Base-by-base conservation (phyloP, 53 echinoderm and acorn worm genomes). In the Paelopatides confundens region DNA sequence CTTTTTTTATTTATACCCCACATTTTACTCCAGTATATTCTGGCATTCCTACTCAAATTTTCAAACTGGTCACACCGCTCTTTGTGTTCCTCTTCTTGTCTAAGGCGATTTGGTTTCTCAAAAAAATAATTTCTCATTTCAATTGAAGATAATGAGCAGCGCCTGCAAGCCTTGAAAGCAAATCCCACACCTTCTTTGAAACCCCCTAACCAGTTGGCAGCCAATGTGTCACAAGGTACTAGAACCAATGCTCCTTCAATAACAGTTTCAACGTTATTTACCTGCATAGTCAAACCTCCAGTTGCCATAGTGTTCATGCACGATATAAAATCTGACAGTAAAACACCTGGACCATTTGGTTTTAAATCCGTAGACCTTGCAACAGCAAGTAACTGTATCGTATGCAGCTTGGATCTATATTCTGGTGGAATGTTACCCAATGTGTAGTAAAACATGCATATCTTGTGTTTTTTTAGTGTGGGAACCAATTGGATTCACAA, bases 61-160 rank as follows among this genome's bases (percentile, higher is more conserved):
- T 87, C 78, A 37, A 90, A 69, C 11, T 31, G 35, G 26, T 63
- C 23, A 69, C 94, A 39, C 24, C 62, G 63, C 38, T 54, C 32
- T 62, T 62, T 38, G 62, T 64, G 36, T 51, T 86, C 91, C 31
- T 27, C 34, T 58, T 94, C 89, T 28, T 77, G 76, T 35, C 94
- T 13, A 33, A 69, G 17, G 6, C 1, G 2, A 52, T 91, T 82
- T 18, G 87, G 43, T 1, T 70, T 71, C 65, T 86, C 89, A 7
- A 40, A 24, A 82, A 94, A 89, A 35, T 32, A 76, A 43, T 5
- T 66, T 86, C 86, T 89, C 85, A 89, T 92, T 10, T 87, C 87
- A 47, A 29, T 29, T 37, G n/a, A n/a, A 43, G 43, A 43, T 10
- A 43, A 8, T 10, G 8, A 12, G 43, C 43, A 35, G 52, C 33